Base-by-base conservation (phyloP, 2,113 vertebrate genomes). In the Tapirus terrestris region DNA sequence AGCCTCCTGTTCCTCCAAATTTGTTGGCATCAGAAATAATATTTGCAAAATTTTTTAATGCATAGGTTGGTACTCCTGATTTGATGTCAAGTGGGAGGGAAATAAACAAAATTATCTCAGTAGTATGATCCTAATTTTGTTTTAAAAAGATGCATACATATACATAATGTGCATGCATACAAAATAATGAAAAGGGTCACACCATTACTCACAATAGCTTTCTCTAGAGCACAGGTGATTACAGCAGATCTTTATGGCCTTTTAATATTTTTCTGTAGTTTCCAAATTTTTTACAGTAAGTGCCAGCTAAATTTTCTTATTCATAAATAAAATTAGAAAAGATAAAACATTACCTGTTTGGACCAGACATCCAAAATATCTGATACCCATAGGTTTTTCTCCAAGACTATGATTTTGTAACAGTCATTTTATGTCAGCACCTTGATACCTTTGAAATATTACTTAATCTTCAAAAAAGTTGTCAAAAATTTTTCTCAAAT, bases 241-340 rank as follows among this genome's bases (percentile, higher is more conserved):
- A 58, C 6, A 51, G 33, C 13, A 16, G 9, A 92, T 36, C 65
- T 67, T 72, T 53, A 56, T 2, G 18, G 6, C 13, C 58, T 48
- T 81, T 91, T 63, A 51, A 72, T 27, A 33, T 16, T 67, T 84
- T 96, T 33, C 51, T 61, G 12, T 20, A 56, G 39, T 82, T 97
- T 96, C 43, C 36, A 36, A 68, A n/a, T 23, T 95, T 67, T 92
- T 58, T 73, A 63, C 3, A 92, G 1, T 53, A 80, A 92, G 7
- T 60, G 3, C 70, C 81, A 94, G 14, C 20, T 70, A 65, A 72
- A 89, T 77, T 68, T 89, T 85, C n/a, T 70, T 95, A 90, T 58
- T 68, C 68, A 90, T 39, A 97, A 93, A 93, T 76, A 80, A 92
- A 94, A 92, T 58, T 77, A 73, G 61, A 76, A 95, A 97, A 81